These are phyloP conservation scores for Sylvilagus bachmani DNA, from an alignment of 2,113 vertebrate species.

Conservation along the genomic window DNA sequence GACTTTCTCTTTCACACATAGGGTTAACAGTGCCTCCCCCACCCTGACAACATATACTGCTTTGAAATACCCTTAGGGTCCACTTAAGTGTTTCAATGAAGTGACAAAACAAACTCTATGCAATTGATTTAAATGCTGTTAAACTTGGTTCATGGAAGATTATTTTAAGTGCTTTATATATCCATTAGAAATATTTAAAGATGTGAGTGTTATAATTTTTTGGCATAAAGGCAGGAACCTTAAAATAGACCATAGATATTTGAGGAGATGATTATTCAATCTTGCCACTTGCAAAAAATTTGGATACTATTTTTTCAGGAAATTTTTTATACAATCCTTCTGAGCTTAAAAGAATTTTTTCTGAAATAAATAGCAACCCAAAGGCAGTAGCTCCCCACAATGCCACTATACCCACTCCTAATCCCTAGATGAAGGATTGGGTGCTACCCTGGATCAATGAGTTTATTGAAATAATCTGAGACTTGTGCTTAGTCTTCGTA, in stretches of 20 bases:
- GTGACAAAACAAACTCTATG: neutral
- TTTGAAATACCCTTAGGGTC: neutral
- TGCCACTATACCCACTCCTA: neutral
- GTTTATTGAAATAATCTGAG: neutral
- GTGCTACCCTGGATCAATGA: neutral
- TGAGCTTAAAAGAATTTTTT: constrained; percentile 19
- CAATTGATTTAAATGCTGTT: constrained; percentile 17
- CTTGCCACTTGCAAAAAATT: neutral
- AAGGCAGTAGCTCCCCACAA: neutral
- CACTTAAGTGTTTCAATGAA: neutral
- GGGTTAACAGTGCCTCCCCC: neutral
- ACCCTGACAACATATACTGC: too few species aligned
- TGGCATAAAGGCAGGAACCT: neutral
- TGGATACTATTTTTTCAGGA: neutral
- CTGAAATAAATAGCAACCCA: neutral
- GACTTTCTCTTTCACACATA: neutral
- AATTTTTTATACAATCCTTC: neutral
- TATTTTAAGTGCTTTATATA: neutral
- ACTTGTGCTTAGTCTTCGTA: neutral
- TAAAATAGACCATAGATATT: neutral
- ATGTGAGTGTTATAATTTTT: neutral
- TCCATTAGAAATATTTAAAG: neutral
- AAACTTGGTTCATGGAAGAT: neutral
- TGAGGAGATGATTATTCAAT: neutral
- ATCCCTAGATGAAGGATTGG: neutral